phyloP scores from a whole-genome alignment of 2,888 invertebrate genomes.

The Dicycla oo region DNA sequence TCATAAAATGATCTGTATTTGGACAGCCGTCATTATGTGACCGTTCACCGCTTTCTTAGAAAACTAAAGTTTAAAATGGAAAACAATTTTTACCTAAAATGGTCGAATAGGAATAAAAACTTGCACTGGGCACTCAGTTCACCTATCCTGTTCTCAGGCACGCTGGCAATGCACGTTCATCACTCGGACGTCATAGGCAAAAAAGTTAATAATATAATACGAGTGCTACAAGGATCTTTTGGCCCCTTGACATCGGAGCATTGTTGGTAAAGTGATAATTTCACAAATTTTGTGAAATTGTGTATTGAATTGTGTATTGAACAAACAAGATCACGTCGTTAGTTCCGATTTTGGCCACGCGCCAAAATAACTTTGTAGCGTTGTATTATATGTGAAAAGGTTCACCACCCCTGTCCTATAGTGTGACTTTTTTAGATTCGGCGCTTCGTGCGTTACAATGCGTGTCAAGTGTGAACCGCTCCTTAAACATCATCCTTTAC shows the following conservation, averaged over 20 bases:
- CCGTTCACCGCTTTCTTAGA: too few species aligned
- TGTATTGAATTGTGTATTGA: not conserved
- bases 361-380: not conserved
- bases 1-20: not conserved
- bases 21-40: not conserved
- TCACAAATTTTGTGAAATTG: not conserved
- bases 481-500: slow-evolving; percentile 65
- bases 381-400: slow-evolving; percentile 12
- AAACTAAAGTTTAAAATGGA: not conserved
- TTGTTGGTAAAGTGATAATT: too few species aligned
- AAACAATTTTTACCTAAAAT: not conserved
- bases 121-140: not conserved
- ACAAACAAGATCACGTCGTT: not conserved
- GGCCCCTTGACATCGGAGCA: not conserved
- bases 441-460: slow-evolving; percentile 66
- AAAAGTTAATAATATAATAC: not conserved
- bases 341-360: not conserved
- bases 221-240: not conserved
- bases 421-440: slow-evolving; percentile 67
- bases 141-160: too few species aligned
- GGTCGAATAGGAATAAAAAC: not conserved
- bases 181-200: not conserved
- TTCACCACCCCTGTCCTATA: slow-evolving; percentile 19
- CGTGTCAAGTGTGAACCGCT: slow-evolving; percentile 75
- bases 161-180: not conserved